A percentile compares a stretch with the other conserved stretches of the same genome.
These are phyloP conservation scores for Eupithecia pulchellata DNA, from an alignment of 2,888 invertebrate genomes.

Conservation along the genomic window DNA sequence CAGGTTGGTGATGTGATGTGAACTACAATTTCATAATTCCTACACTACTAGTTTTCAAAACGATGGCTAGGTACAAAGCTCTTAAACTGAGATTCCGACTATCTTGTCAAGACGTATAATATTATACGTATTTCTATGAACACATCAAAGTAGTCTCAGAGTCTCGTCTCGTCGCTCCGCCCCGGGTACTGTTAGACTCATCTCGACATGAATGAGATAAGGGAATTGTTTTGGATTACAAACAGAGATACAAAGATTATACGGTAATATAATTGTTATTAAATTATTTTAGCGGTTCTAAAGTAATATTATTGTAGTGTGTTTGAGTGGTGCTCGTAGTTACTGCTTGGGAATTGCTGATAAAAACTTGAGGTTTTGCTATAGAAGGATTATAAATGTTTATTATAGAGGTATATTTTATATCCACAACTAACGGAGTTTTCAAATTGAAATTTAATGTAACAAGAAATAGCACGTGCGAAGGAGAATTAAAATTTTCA, in stretches of 20 bases:
- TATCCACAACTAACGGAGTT: too few species aligned
- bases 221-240: conserved; percentile 8
- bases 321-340: background rate
- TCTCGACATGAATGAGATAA: conserved; percentile 5
- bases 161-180: background rate
- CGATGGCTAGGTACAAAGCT: background rate
- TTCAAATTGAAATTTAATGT: too few species aligned
- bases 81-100: background rate
- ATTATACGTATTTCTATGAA: background rate
- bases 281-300: background rate
- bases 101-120: background rate
- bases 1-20: too few species aligned
- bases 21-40: too few species aligned
- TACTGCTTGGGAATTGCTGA: background rate
- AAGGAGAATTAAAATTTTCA: too few species aligned
- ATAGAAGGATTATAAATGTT: too few species aligned
- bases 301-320: background rate
- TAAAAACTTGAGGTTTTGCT: background rate
- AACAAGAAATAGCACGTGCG: too few species aligned
- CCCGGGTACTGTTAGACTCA: background rate
- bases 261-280: background rate
- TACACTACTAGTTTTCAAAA: too few species aligned
- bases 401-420: too few species aligned
- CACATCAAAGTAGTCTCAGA: background rate
- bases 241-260: conserved; percentile 8